Evolutionary conservation across 2,797 vertebrate genomes (phyloP), one percentile per base, ranked within the genome.

Genomic region (Tachyglossus aculeatus): DNA sequence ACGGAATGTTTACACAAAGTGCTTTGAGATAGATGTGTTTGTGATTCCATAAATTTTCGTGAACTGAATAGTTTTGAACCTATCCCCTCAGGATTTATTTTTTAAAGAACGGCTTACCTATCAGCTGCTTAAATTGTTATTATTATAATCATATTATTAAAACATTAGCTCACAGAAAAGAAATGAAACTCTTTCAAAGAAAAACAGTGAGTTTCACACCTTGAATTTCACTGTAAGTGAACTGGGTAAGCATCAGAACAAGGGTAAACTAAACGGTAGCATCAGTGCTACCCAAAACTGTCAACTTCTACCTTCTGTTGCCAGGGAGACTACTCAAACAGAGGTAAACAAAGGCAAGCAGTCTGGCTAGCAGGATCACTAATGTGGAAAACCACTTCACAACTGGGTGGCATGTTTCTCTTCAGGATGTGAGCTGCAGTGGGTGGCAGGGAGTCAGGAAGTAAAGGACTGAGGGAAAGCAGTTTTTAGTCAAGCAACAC

Each of bases 291-390:
- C 16, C 74, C 77, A 82, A 85, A 90, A 89, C 82, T 55, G 37
- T 54, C 79, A 84, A 37, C 73, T 82, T 83, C 82, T 86, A 86
- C 67, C 82, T 89, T 64, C 45, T 18, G 91, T 93, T 92, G 84
- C 87, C 88, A 91, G 85, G 91, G 91, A 89, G 87, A 93, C 80
- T 75, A 64, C 82, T 89, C 85, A 91, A 91, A 91, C 82, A 91
- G 86, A 89, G 71, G 81, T 88, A 91, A 90, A 92, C 88, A 89
- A 91, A 88, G 86, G 85, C 81, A 86, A 87, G 82, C 45, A 0
- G 34, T 81, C 67, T 74, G 79, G 82, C 77, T 55, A 63, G 75
- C 77, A 84, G 78, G 41, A 67, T 72, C 0, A 31, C 67, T 80
- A 90, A 81, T 27, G 34, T 88, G 85, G 88, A 88, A 88, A 86